phyloP scores from a whole-genome alignment of 2,888 invertebrate species.

The Diploptera punctata region DNA sequence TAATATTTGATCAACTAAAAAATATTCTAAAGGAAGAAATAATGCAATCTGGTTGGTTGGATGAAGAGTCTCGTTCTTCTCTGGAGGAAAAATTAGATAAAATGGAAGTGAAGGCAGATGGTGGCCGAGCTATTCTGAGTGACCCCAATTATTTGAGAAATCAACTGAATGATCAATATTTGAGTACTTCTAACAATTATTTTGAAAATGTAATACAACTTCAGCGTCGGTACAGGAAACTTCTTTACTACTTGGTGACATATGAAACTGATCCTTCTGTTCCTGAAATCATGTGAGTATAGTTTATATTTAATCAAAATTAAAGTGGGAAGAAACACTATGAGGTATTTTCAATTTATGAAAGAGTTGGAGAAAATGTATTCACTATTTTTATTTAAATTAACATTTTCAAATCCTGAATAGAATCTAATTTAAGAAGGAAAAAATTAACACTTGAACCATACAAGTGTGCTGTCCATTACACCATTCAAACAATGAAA shows the following conservation, averaged over 20 bases:
- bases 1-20: slow-evolving; percentile 12
- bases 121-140: slow-evolving; percentile 21
- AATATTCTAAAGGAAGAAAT: background rate
- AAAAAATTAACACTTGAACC: too few relatives aligned
- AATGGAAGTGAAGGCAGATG: slow-evolving; percentile 29
- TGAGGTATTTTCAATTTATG: too few relatives aligned
- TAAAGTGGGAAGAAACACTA: too few relatives aligned
- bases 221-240: slow-evolving; percentile 9
- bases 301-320: too few relatives aligned
- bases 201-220: slow-evolving; percentile 18
- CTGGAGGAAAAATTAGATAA: slow-evolving; percentile 14
- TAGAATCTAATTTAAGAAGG: too few relatives aligned
- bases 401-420: too few relatives aligned
- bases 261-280: background rate
- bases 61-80: slow-evolving; percentile 19
- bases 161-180: background rate
- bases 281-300: slow-evolving; percentile 24
- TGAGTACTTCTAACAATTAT: background rate
- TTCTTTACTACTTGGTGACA: slow-evolving; percentile 29
- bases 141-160: background rate
- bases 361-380: too few relatives aligned
- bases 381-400: too few relatives aligned
- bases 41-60: slow-evolving; percentile 26
- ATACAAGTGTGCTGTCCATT: too few relatives aligned
- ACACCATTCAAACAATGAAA: too few relatives aligned